Base-by-base conservation (phyloP, 92 coral and sea anemone species). In the Pocillopora grandis region DNA sequence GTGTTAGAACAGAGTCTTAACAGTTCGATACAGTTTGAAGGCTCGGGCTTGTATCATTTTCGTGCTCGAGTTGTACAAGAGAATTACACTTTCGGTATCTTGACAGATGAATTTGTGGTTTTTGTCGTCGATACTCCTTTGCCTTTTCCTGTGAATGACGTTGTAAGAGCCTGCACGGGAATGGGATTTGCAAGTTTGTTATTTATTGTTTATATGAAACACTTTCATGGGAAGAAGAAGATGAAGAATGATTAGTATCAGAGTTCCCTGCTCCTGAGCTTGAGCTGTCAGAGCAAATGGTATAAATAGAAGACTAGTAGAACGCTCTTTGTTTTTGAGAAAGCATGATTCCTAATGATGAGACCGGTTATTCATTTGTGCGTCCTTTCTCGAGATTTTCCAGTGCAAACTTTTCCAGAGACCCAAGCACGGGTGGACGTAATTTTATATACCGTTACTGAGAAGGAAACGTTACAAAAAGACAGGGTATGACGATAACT, bases 21-120 rank as follows among this genome's bases (percentile, higher is more conserved):
- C 77, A 94, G 98, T 80, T 94, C 94, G 33, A 87, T 96, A 65
- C 93, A 94, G 72, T 96, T 96, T 81, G 75, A 88, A 71, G 98
- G 98, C 36, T 94, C 98, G 12, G 98, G 98, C 10, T 87, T 96
- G 72, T 96, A 90, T 79, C 98, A 96, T 82, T 96, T 96, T 76
- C 98, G 96, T 65, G 98, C 96, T n/a, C 84, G 78, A 33, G 87
- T 89, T 69, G 95, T 96, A 67, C 94, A 91, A 84, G 91, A 92
- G 76, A 93, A 93, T 64, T 96, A 90, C 89, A 96, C 98, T 14
- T 94, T 96, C 42, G 94, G 98, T 83, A 85, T 80, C 66, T 80
- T 96, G 33, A 90, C 89, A 6, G 98, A 92, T 72, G 98, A 96
- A 75, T 94, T 96, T 71, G 21, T 96, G 58, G 98, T 96, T 59